Evolutionary conservation across 2,113 vertebrate species (phyloP), one percentile per base, ranked within the genome.

Genomic region (Oostethus manadensis): DNA sequence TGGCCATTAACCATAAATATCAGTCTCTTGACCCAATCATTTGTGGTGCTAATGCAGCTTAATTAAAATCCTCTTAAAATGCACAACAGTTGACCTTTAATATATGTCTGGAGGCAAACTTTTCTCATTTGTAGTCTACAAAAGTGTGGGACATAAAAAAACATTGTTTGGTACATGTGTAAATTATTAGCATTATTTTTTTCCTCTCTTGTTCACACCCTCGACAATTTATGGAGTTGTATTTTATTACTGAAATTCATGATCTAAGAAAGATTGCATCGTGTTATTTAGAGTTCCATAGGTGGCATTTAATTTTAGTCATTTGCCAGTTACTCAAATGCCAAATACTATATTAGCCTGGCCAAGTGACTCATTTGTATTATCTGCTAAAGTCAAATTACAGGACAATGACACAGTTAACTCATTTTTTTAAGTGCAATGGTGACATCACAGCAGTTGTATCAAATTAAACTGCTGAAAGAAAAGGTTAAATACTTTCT

Each of bases 31-130:
- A 86, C 78, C 85, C 72, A 73, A 42, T 86, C 62, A 75, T 76
- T 73, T 76, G 62, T 73, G 61, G 60, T 77, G 70, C 66, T 85
- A 84, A 85, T 86, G 62, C 66, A 70, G 78, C 78, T 85, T 80
- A 86, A 87, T 88, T 87, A 76, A 84, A 85, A 85, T 87, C 79
- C 80, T 82, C 76, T 83, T 77, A 81, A 71, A 70, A 73, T 70
- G 75, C 66, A 76, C 56, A 50, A 57, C 49, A 48, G 73, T 66
- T 84, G 80, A 86, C 86, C 84, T 83, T 71, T 40, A 21, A 40
- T 55, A 33, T 40, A 40, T 55, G 35, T 55, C 38, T 21, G 35
- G 35, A 55, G 35, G 33, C 44, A 76, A 70, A 72, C 38, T 56
- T 73, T n/a, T 57, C 29, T 71, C 62, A 55, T 78, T 80, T 35